Percentiles rank a stretch among this genome's conserved stretches.
Evolutionary conservation across 2,113 vertebrate species (phyloP).

Genomic region (Pristiophorus japonicus): DNA sequence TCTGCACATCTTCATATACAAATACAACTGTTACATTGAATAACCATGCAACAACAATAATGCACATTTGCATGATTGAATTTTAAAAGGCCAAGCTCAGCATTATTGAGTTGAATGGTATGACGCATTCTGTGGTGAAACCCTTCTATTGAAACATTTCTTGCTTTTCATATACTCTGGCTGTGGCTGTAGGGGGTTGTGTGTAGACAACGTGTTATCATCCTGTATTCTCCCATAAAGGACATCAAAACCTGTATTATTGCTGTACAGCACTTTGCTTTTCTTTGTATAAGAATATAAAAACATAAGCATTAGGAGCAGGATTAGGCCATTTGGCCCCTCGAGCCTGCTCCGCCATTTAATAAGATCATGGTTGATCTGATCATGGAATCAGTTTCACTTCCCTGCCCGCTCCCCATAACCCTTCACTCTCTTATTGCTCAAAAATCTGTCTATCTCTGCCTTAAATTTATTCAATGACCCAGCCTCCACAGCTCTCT

Average conservation of each 20-base stretch:
- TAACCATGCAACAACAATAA: background rate
- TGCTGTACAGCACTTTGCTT: background rate
- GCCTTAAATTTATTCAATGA: too few relatives aligned
- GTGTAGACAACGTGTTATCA: background rate
- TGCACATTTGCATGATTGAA: background rate
- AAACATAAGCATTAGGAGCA: too few relatives aligned
- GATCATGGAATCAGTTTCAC: too few relatives aligned
- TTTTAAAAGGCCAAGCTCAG: constrained; percentile 7
- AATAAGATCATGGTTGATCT: too few relatives aligned
- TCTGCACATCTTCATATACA: background rate
- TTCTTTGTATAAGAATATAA: too few relatives aligned
- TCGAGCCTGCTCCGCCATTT: too few relatives aligned
- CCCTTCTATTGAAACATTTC: background rate
- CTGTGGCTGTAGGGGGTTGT: background rate
- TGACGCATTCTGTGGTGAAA: background rate
- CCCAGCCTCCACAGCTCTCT: too few relatives aligned
- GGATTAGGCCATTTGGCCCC: too few relatives aligned
- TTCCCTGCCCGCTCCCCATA: too few relatives aligned
- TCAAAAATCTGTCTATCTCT: too few relatives aligned
- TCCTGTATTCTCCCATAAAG: background rate
- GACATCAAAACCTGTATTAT: background rate
- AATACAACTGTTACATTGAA: background rate
- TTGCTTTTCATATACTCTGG: background rate
- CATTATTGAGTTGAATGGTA: background rate
- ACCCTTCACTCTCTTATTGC: too few relatives aligned